Base-by-base conservation (phyloP, 2,797 vertebrate genomes). In the Poecilia gillii region DNA sequence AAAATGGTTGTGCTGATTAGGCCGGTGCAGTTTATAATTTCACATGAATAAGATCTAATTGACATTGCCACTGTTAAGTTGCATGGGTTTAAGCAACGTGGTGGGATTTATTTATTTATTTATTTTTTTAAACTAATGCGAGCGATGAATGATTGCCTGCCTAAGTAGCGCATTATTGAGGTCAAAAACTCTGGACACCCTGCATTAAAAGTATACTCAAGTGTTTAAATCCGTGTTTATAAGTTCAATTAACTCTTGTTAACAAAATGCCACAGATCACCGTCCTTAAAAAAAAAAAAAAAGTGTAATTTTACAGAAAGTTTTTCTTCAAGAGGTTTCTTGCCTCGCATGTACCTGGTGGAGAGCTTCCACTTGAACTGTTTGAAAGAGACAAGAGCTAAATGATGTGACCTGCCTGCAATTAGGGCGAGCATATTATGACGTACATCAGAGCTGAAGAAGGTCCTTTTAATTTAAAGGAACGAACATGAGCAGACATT, bases 321-420 rank as follows among this genome's bases (percentile, higher is more conserved):
- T 85, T 88, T 90, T 66, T 68, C 85, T 77, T 74, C 1, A 0
- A 83, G 81, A 84, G 75, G 74, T 78, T 77, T 75, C 88, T 75
- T 85, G 39, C 74, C 64, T 79, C 0, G 39, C 55, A 73, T 76
- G 59, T 28, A 49, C 47, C 81, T 88, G 78, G 33, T 13, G 79
- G 85, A 75, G 81, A 79, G 74, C 77, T 80, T 82, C 80, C 76
- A 88, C 81, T 87, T 87, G 55, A n/a, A 49, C 73, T 79, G 74
- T 84, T 76, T 66, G 59, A 91, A 84, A 89, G 45, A 82, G 70
- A 73, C 33, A 28, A 78, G 81, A 74, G 80, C 73, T 81, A 80
- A 90, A 84, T 85, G 68, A 86, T 75, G 70, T 73, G 84, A 89
- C 90, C 80, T 91, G 78, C 72, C 72, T 57, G 73, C 74, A 79